Conservation (phyloP, 2,797 vertebrate species). For the Hafferia zeledoni region DNA sequence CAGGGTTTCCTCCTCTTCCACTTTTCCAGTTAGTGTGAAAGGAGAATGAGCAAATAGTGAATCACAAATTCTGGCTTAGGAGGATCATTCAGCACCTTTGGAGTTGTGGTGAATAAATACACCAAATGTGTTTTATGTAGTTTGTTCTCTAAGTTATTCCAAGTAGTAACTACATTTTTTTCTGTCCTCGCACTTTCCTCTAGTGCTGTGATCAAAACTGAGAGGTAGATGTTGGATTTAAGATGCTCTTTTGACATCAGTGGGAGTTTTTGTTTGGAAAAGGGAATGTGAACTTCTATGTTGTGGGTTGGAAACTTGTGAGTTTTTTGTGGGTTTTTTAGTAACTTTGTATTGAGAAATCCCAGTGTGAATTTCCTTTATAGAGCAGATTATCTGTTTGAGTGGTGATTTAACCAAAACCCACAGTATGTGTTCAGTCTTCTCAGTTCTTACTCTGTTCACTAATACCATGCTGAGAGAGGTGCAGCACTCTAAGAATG, state of each 20-base stretch:
- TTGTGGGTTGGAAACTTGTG: not conserved
- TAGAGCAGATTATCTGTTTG: not conserved
- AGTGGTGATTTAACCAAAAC: not conserved
- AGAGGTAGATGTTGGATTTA: not conserved
- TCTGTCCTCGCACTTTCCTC: not conserved
- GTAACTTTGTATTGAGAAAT: not conserved
- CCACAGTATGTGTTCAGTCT: not conserved
- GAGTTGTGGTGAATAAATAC: not conserved
- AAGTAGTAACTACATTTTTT: not conserved
- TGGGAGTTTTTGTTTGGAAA: not conserved
- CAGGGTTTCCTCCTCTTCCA: not conserved
- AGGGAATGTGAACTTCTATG: not conserved
- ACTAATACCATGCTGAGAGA: not conserved
- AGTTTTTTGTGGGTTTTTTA: not conserved
- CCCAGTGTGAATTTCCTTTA: not conserved
- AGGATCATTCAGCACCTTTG: not conserved
- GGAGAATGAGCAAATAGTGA: not conserved
- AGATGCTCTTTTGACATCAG: not conserved
- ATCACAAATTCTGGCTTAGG: not conserved
- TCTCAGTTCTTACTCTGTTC: not conserved
- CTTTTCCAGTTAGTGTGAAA: not conserved
- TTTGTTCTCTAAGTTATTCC: not conserved
- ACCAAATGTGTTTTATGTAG: rapidly evolving
- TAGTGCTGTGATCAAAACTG: not conserved
- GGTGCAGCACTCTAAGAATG: not conserved